Evolutionary conservation across 2,888 invertebrate genomes (phyloP).

Genomic region (Ophion ellenae): DNA sequence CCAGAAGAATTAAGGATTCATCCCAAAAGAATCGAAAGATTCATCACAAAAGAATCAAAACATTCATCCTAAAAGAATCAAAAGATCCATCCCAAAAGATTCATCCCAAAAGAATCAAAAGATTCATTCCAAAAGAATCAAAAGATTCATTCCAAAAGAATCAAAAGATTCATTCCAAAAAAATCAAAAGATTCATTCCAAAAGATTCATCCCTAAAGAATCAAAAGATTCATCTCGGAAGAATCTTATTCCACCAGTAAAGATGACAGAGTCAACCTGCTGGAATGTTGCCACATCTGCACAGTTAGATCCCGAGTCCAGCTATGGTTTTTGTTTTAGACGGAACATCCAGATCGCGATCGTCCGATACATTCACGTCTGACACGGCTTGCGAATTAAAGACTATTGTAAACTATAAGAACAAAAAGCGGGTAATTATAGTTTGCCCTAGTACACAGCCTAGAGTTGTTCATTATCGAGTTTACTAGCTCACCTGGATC

Average conservation of each 20-base stretch:
- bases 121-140: too few species aligned
- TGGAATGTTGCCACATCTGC: background rate
- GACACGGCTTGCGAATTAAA: background rate
- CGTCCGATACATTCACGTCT: background rate
- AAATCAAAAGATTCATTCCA: too few species aligned
- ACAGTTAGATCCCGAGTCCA: background rate
- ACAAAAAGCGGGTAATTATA: background rate
- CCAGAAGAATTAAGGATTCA: background rate
- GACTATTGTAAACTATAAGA: background rate
- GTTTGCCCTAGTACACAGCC: background rate
- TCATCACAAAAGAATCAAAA: too few species aligned
- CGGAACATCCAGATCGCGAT: background rate
- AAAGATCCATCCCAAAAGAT: too few species aligned
- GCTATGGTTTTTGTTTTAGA: too few species aligned
- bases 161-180: too few species aligned
- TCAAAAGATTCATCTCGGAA: background rate
- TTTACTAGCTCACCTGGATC: background rate
- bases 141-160: too few species aligned
- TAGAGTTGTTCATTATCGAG: background rate
- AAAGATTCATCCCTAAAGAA: background rate
- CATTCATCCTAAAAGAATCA: too few species aligned
- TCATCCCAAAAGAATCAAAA: too few species aligned
- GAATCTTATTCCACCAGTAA: background rate
- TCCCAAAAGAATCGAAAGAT: too few species aligned
- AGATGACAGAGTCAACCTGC: background rate